Base-by-base conservation (phyloP, 92 coral and sea anemone species). In the Micromussa lordhowensis region DNA sequence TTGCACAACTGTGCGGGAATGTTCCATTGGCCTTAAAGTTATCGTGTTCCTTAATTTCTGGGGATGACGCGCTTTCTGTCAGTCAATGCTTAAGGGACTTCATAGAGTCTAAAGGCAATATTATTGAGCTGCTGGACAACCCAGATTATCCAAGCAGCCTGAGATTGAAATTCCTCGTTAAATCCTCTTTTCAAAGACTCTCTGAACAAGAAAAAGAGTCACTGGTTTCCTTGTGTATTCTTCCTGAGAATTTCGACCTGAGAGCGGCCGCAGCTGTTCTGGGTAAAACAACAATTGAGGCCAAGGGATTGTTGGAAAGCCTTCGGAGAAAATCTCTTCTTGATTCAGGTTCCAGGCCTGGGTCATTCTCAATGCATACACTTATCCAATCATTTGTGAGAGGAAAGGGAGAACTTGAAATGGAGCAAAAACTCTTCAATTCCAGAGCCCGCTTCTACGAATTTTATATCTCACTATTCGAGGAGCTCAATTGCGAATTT, bases 161-260 rank as follows among this genome's bases (percentile, higher is more conserved):
- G 32, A 74, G 86, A 82, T 13, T 82, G 3, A n/a, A 48, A 58
- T 21, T 40, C 49, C 77, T 82, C 19, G 68, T 82, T 69, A 21
- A 82, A 32, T 68, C 86, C 36, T 81, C 75, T n/a, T 81, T 63
- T n/a, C 75, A 35, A 24, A 81, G 85, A 81, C 85, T 81, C 49
- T 66, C 85, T 64, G 32, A 10, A 15, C 36, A n/a, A 21, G 85
- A 81, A 81, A 81, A 81, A 61, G 75, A 81, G 28, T 31, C 53
- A 0, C n/a, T 66, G 6, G 85, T 81, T 6, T 81, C 75, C 58
- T 16, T 81, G 75, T 36, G 74, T 16, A 38, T 81, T 81, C 76
- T 82, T 8, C 77, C 58, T 5, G 86, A 69, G 66, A 68, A 34
- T 30, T 82, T 82, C 28, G 40, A 68, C 2, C 54, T 1, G 7